Base-by-base conservation (phyloP, 2,113 vertebrate genomes). In the Pontoporia blainvillei region DNA sequence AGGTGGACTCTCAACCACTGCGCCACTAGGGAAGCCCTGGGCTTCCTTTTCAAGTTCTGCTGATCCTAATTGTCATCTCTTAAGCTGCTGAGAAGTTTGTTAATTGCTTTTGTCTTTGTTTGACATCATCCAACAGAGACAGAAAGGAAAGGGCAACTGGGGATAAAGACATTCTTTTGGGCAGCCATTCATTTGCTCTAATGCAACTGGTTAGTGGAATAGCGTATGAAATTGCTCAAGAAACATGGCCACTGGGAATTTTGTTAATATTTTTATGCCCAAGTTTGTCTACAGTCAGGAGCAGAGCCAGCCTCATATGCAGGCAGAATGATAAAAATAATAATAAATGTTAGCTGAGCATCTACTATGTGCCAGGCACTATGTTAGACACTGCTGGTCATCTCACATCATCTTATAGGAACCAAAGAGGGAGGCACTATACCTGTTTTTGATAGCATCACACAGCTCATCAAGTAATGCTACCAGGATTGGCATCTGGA, bases 121-220 rank as follows among this genome's bases (percentile, higher is more conserved):
- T 39, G 79, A 96, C 27, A 94, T 46, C 44, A 72, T 95, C 49
- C 64, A 72, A 52, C 64, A 96, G 69, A 86, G 78, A 71, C 44
- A 96, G 31, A 90, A 89, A 95, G 71, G 86, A 90, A 76, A 88
- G 84, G 98, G 97, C 98, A 97, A 96, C 1, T 95, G 96, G 99
- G 97, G 98, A 98, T 98, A 98, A 97, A 94, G 46, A 94, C 62
- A 46, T 52, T 92, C 59, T 96, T 71, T 97, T 86, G 91, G 97
- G 62, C 91, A 54, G 62, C 72, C 17, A 67, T 72, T 97, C 36
- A 96, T 86, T 94, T 73, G 49, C 84, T 97, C 31, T 97, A 94
- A 97, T 81, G 89, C 86, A 98, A 98, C 98, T 98, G 97, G 97
- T 93, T 91, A 98, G 97, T 84, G 78, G 71, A 98, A 98, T 87